Evolutionary conservation across 2,888 invertebrate species (phyloP).

Genomic region (Drosophila birchii): DNA sequence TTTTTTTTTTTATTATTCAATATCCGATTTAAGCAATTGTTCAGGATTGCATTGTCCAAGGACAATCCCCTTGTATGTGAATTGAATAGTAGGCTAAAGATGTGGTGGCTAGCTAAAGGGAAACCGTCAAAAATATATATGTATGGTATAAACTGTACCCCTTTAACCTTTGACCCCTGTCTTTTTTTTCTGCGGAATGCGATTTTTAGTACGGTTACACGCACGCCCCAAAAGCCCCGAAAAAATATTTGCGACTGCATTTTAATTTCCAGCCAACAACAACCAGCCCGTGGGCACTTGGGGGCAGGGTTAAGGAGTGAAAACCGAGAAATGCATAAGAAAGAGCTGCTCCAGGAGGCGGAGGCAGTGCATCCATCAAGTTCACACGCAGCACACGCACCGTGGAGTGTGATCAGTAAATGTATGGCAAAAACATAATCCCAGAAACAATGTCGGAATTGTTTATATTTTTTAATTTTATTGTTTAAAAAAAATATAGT

Average conservation of each 20-base stretch:
- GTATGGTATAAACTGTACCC: neutral
- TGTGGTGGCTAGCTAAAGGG: slow-evolving; percentile 30
- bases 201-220: slow-evolving; percentile 25
- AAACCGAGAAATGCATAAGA: neutral
- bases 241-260: slow-evolving; percentile 28
- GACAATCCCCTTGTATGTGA: neutral
- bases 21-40: too few relatives aligned
- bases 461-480: too few relatives aligned
- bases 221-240: slow-evolving; percentile 1
- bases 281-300: neutral
- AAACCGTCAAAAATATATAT: slow-evolving; percentile 3
- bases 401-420: neutral
- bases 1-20: neutral
- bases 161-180: neutral
- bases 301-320: slow-evolving; percentile 4
- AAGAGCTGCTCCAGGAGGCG: slow-evolving; percentile 44
- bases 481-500: neutral
- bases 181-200: slow-evolving; percentile 24
- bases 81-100: slow-evolving; percentile 1
- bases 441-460: neutral
- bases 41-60: neutral
- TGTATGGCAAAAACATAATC: neutral
- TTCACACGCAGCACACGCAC: slow-evolving; percentile 71
- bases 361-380: slow-evolving; percentile 76
- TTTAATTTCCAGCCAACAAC: slow-evolving; percentile 65